phyloP scores from a whole-genome alignment of 2,113 vertebrate genomes.

The Lepidothrix coronata region DNA sequence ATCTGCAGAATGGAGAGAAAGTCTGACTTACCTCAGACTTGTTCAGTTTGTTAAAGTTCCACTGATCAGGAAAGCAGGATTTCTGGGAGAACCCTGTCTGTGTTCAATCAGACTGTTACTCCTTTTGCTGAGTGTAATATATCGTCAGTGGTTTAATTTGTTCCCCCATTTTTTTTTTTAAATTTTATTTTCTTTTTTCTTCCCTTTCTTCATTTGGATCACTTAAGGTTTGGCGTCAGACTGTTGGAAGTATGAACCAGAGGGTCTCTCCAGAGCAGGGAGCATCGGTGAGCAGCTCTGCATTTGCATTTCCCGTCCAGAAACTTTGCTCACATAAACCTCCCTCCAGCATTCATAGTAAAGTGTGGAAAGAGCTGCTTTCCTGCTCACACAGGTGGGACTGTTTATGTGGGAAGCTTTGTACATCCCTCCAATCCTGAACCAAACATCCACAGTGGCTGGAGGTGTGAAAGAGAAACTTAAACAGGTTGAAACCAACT shows the following conservation, averaged over 20 bases:
- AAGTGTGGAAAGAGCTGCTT: not conserved
- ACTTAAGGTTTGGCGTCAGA: not conserved
- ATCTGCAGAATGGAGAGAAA: not conserved
- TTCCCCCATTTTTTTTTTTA: not conserved
- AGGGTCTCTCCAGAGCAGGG: not conserved
- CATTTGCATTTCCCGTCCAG: not conserved
- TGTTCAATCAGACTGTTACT: not conserved
- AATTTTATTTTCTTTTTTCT: not conserved
- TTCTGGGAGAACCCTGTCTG: not conserved
- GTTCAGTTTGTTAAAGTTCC: not conserved
- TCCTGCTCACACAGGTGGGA: not conserved
- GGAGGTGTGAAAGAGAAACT: not conserved
- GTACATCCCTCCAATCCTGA: not conserved
- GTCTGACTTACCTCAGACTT: not conserved
- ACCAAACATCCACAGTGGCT: not conserved
- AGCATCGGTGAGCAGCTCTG: not conserved
- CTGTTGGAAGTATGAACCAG: not conserved
- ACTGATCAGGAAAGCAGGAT: not conserved
- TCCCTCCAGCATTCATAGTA: not conserved
- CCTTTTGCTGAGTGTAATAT: not conserved
- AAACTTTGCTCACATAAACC: not conserved
- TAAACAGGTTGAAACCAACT: not conserved
- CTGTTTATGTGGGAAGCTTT: not conserved
- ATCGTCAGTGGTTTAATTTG: not conserved
- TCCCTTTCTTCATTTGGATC: not conserved